Percentiles rank a stretch among this genome's conserved stretches.
Conservation (phyloP, 2,888 invertebrate genomes). For the Auanema sp. region DNA sequence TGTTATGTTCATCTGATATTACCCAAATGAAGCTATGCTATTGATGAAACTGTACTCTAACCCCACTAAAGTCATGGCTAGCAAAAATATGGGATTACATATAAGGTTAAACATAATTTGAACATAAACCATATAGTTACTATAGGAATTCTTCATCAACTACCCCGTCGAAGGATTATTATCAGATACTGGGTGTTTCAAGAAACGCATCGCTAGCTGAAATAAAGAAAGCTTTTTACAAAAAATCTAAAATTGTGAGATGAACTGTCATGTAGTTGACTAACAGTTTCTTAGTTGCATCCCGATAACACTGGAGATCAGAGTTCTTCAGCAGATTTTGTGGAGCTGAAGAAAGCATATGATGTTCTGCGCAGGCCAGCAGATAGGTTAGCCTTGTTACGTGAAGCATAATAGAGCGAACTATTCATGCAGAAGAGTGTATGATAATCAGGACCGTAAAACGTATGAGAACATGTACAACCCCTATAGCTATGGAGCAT, state of each 20-base stretch:
- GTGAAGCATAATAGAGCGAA: too few relatives aligned
- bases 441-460: constrained; percentile 8
- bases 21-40: too few relatives aligned
- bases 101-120: too few relatives aligned
- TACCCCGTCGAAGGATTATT: constrained; percentile 15
- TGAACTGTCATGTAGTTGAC: background rate
- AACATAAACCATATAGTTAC: too few relatives aligned
- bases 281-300: constrained; percentile 40
- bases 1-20: too few relatives aligned
- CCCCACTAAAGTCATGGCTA: too few relatives aligned
- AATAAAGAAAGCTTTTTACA: constrained; percentile 58
- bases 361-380: constrained; percentile 47
- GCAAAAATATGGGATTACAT: too few relatives aligned
- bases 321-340: constrained; percentile 37
- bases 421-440: too few relatives aligned
- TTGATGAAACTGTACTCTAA: too few relatives aligned
- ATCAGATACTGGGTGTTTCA: constrained; percentile 51
- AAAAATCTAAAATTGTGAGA: constrained; percentile 52
- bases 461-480: constrained; percentile 12
- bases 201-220: constrained; percentile 39
- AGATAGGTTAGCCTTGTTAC: constrained; percentile 40
- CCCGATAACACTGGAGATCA: constrained; percentile 46
- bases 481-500: background rate
- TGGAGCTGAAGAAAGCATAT: constrained; percentile 54
- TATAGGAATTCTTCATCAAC: background rate